Base-by-base conservation (phyloP, 2,888 invertebrate genomes). In the Kuschelorhynchus macadamiae region DNA sequence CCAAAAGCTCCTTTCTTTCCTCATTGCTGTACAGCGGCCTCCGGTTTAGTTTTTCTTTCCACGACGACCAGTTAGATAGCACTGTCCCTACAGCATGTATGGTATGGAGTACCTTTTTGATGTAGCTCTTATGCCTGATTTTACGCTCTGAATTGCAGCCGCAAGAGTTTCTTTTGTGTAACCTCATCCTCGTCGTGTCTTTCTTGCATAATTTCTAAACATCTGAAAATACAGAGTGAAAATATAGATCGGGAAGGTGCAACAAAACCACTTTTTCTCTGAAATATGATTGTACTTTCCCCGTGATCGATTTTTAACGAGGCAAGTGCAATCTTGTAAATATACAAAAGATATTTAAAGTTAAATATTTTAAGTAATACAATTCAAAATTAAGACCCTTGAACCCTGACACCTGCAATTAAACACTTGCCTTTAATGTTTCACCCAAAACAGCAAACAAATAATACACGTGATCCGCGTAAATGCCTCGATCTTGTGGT, bases 201-300 rank as follows among this genome's bases (percentile, higher is more conserved):
- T 47, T 30, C 25, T 25, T 25, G 25, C 25, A 25, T 25, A 25
- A 25, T 25, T 25, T 25, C 25, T 25, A 25, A 25, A n/a, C 30
- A 12, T 25, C 12, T 25, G 25, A 16, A 25, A 47, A 11, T 4
- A 16, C 46, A 46, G n/a, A n/a, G n/a, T n/a, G n/a, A 25, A 25
- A 7, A 46, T 21, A 21, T 20, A n/a, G 11, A 21, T n/a, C 46
- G 46, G 46, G 21, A 46, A 46, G 21, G 18, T 18, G 46, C 46
- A 46, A 46, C 12, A 11, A 46, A 12, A 1, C n/a, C 46, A 21
- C 12, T 20, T 46, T 21, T 21, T n/a, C 46, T 9, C 20, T 11
- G 4, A 46, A n/a, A n/a, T 46, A 46, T 21, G 5, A n/a, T 21
- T 46, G 36, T 32, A 50, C 50, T 50, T 50, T n/a, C n/a, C n/a